Evolutionary conservation across 2,113 vertebrate genomes (phyloP).

Genomic region (Bothrops jararaca): DNA sequence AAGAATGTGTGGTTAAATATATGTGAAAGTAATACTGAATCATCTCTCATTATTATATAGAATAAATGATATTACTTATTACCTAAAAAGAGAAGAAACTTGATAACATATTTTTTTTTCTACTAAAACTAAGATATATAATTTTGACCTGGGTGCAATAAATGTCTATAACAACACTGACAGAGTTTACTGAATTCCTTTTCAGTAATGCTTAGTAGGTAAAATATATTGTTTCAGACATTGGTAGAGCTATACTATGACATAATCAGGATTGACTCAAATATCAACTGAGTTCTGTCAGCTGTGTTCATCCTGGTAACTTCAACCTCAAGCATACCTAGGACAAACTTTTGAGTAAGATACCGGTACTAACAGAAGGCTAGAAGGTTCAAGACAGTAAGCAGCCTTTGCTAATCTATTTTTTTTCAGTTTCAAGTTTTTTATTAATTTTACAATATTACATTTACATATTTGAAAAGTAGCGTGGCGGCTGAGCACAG

Average conservation of each 20-base stretch:
- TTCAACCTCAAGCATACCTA: background rate
- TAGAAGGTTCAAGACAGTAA: rapidly evolving
- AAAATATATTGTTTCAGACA: background rate
- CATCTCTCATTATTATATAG: background rate
- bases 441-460: no score
- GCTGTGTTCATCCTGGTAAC: background rate
- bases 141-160: background rate
- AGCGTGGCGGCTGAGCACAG: no score
- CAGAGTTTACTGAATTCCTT: background rate
- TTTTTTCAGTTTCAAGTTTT: no score
- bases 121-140: background rate
- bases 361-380: background rate
- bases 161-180: background rate
- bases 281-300: background rate
- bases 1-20: background rate
- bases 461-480: no score
- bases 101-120: background rate
- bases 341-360: background rate
- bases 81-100: background rate
- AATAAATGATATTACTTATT: background rate
- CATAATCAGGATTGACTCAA: background rate
- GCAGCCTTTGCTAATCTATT: background rate
- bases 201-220: background rate
- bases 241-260: background rate
- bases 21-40: background rate